Conservation (phyloP, 2,888 invertebrate species). For the Microdon myrmicae region DNA sequence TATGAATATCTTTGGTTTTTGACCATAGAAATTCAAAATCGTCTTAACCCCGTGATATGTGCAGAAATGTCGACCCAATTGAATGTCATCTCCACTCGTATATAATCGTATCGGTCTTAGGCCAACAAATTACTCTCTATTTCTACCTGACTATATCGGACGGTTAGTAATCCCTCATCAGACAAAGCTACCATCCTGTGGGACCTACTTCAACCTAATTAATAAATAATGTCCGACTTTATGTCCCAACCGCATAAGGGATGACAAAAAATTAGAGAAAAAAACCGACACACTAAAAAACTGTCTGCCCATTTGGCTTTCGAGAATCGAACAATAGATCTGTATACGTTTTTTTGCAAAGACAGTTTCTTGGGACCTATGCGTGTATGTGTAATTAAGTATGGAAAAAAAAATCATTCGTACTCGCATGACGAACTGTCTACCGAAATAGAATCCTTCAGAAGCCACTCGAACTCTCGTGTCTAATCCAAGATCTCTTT, state of each 20-base stretch:
- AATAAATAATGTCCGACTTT: conserved; percentile 49
- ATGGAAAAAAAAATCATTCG: too few species aligned
- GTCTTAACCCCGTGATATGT: conserved; percentile 12
- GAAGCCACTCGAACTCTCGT: conserved; percentile 38
- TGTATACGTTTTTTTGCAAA: too few species aligned
- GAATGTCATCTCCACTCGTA: conserved; percentile 24
- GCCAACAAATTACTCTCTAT: conserved; percentile 44
- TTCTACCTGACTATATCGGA: conserved; percentile 24
- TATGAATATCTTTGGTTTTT: conserved; percentile 19
- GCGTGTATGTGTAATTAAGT: too few species aligned
- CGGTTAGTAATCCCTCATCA: conserved; percentile 34
- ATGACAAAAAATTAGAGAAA: conserved; percentile 3
- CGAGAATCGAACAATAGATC: conserved; percentile 30
- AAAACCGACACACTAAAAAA: background rate
- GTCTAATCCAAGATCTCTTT: conserved; percentile 28
- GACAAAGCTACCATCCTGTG: background rate
- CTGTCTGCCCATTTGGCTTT: conserved; percentile 17
- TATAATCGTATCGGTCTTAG: conserved; percentile 47
- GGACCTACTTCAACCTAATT: conserved; percentile 30
- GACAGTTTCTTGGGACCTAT: too few species aligned
- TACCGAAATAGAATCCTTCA: conserved; percentile 24
- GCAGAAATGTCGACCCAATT: conserved; percentile 13
- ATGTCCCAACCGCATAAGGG: conserved; percentile 24
- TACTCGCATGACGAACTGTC: too few species aligned
- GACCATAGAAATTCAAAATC: conserved; percentile 37